Evolutionary conservation across 2,888 invertebrate genomes (phyloP).

Genomic region (Drosophila yooni): DNA sequence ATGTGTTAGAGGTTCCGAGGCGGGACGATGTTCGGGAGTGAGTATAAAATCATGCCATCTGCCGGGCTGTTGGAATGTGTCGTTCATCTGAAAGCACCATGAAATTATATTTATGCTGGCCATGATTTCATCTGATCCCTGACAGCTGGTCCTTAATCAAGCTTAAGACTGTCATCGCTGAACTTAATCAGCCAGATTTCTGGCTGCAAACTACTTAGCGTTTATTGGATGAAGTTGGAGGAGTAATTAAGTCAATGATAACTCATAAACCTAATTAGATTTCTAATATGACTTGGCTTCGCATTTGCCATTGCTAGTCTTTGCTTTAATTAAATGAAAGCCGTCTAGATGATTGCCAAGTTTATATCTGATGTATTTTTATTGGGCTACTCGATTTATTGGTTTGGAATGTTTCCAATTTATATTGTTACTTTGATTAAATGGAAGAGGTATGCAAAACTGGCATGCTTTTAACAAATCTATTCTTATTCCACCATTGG

Average conservation of each 20-base stretch:
- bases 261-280: conserved; percentile 3
- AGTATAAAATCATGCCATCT: conserved; percentile 88
- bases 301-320: neutral
- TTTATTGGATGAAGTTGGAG: neutral
- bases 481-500: neutral
- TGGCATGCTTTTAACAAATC: neutral
- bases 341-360: neutral
- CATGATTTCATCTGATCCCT: conserved; percentile 31
- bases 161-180: conserved; percentile 24
- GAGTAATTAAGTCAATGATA: neutral
- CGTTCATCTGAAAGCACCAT: conserved; percentile 87
- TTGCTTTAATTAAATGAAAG: neutral
- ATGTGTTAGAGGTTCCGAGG: conserved; percentile 85
- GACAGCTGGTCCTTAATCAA: conserved; percentile 23
- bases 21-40: conserved; percentile 84
- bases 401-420: neutral
- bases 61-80: conserved; percentile 89
- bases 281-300: neutral
- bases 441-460: neutral
- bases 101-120: conserved; percentile 39
- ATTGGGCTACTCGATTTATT: neutral
- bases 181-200: conserved; percentile 15
- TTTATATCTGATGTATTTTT: neutral
- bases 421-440: neutral
- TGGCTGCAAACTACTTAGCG: neutral